These are phyloP conservation scores for Uria aalge DNA, from an alignment of 2,113 vertebrate genomes.

Conservation along the genomic window DNA sequence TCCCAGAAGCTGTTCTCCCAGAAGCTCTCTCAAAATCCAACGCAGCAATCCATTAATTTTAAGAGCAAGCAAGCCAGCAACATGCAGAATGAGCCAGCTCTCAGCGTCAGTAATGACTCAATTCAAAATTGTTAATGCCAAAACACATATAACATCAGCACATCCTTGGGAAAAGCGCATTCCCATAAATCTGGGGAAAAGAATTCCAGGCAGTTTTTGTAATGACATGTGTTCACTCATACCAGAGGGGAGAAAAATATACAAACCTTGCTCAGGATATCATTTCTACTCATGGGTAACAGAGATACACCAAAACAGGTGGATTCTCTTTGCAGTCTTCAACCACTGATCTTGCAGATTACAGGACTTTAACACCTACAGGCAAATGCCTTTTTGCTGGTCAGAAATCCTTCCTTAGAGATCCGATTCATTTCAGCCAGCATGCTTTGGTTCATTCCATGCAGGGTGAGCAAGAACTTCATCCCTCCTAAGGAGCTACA, in stretches of 20 bases:
- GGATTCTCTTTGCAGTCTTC: not conserved
- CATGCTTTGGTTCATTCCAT: not conserved
- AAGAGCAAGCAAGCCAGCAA: not conserved
- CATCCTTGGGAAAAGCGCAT: constrained; percentile 1
- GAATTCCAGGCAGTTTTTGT: not conserved
- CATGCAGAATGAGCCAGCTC: not conserved
- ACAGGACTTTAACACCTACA: not conserved
- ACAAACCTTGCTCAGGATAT: not conserved
- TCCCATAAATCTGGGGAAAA: not conserved
- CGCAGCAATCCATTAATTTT: not conserved
- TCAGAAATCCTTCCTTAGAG: not conserved
- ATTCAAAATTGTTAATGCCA: not conserved
- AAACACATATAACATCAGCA: not conserved
- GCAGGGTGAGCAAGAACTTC: not conserved
- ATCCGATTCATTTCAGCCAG: not conserved
- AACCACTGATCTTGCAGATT: not conserved
- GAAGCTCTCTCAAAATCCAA: not conserved
- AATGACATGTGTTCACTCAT: not conserved
- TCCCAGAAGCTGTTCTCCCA: constrained; percentile 16
- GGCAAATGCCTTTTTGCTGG: not conserved
- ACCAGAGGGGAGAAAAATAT: not conserved
- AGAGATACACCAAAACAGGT: not conserved
- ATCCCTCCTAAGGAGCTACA: not conserved
- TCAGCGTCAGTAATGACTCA: not conserved
- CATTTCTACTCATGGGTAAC: not conserved